Base-by-base conservation (phyloP, 2,797 vertebrate species). In the Selene dorsalis region DNA sequence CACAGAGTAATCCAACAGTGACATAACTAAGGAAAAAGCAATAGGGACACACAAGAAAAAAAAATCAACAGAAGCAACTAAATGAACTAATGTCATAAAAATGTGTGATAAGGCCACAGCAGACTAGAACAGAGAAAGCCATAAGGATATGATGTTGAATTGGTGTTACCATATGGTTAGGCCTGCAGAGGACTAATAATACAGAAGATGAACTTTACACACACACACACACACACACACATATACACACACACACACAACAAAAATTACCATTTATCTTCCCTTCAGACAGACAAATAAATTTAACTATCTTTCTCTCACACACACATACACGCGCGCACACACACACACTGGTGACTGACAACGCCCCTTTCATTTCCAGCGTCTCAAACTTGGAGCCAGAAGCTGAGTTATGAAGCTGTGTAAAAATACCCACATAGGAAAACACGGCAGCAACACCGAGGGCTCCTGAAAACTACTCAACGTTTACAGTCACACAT, bases 331-430 rank as follows among this genome's bases (percentile, higher is more conserved):
- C 66, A 16, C 26, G 35, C 65, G n/a, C 48, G 52, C 69, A 71
- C 72, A 55, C 56, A 38, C 59, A 72, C 52, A 61, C 60, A 43
- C 53, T 26, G 26, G 61, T 18, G 62, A n/a, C 69, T 57, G 87
- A 91, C 91, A 90, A 91, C 92, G 91, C 91, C 93, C 90, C 92
- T 93, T 93, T 92, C 80, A 85, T 83, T 85, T 60, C 81, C 79
- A 72, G 6, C 35, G 48, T 45, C 59, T 74, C 53, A 76, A 76
- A 73, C 41, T 66, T 79, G 52, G 26, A 86, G 48, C 63, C 17
- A 61, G 41, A 45, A 61, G 60, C 35, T 22, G 35, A 80, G 69
- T 86, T 86, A 73, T 68, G 57, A 85, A 85, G 30, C 12, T 62
- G 67, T 28, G 62, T 82, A 76, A 83, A 86, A 89, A 88, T 64